A percentile compares a stretch with the other conserved stretches of the same genome.
These are phyloP conservation scores for Scolanthus callimorphus DNA, from an alignment of 92 coral and sea anemone genomes.

Conservation along the genomic window DNA sequence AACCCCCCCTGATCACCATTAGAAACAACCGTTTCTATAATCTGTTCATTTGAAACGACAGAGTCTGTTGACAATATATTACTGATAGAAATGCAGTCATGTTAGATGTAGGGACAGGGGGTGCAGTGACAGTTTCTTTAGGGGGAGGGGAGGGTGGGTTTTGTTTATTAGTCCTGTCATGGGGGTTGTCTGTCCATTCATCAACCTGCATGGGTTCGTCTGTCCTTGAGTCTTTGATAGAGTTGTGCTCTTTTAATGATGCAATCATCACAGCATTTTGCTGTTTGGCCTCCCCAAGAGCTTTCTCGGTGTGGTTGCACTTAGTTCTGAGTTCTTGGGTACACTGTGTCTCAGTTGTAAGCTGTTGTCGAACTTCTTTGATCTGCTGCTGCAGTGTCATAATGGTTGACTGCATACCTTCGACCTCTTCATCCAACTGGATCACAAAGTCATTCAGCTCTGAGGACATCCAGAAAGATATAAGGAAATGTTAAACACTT, in stretches of 20 bases:
- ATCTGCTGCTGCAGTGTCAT: constrained; percentile 94
- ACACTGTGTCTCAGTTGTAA: constrained; percentile 44
- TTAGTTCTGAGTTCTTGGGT: constrained; percentile 35
- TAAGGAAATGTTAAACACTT: too few relatives aligned
- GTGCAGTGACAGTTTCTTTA: constrained; percentile 21
- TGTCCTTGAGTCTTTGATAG: constrained; percentile 20
- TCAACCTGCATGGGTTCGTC: constrained; percentile 11
- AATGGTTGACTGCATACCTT: constrained; percentile 99
- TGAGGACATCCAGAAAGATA: constrained; percentile 15
- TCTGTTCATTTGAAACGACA: constrained; percentile 34
- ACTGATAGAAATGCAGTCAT: constrained; percentile 70
- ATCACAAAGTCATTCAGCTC: constrained; percentile 98
- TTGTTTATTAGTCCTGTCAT: constrained; percentile 10
- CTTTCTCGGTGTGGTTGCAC: constrained; percentile 45
- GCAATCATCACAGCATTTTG: constrained; percentile 38
- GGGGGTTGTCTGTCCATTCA: constrained; percentile 16
- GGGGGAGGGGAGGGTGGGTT: constrained; percentile 16
- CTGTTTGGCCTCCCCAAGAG: constrained; percentile 46
- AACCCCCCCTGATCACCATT: constrained; percentile 61
- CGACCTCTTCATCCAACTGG: constrained; percentile 97
- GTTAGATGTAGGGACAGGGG: constrained; percentile 49
- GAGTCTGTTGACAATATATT: constrained; percentile 76
- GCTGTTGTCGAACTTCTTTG: constrained; percentile 76
- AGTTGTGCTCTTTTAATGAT: constrained; percentile 35
- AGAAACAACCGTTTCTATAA: constrained; percentile 33